Conservation (phyloP, 2,888 invertebrate genomes). For the Ephialtes manifestator region DNA sequence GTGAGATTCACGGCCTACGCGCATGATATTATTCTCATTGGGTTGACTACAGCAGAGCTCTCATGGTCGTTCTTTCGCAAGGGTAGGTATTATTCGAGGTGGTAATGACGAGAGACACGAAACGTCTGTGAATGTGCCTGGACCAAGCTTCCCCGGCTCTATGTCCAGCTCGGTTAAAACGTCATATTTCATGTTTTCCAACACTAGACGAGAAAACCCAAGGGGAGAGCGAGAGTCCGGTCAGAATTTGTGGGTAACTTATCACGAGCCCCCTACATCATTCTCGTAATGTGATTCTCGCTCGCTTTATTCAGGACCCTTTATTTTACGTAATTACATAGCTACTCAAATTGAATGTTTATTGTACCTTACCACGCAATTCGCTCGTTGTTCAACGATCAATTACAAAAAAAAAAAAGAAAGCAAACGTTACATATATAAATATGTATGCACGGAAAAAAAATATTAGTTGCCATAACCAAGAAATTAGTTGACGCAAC, state of each 20-base stretch:
- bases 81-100: slow-evolving; percentile 48
- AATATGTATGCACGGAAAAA: not conserved
- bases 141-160: slow-evolving; percentile 39
- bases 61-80: slow-evolving; percentile 45
- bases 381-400: slow-evolving; percentile 22
- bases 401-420: not conserved
- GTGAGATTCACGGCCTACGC: not conserved
- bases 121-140: slow-evolving; percentile 31
- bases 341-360: slow-evolving; percentile 51
- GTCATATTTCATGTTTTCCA: slow-evolving; percentile 67
- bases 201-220: slow-evolving; percentile 1
- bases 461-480: too few species aligned
- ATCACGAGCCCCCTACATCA: slow-evolving; percentile 13
- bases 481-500: too few species aligned
- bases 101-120: slow-evolving; percentile 64
- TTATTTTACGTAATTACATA: slow-evolving; percentile 53
- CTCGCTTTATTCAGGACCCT: slow-evolving; percentile 22
- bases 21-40: slow-evolving; percentile 33
- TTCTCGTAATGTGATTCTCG: slow-evolving; percentile 39
- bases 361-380: slow-evolving; percentile 61
- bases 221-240: slow-evolving; percentile 26
- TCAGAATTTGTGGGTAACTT: slow-evolving; percentile 21
- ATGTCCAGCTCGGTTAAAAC: slow-evolving; percentile 54
- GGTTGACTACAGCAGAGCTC: slow-evolving; percentile 5
- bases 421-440: not conserved